These are phyloP conservation scores for Agrochola macilenta DNA, from an alignment of 2,888 invertebrate genomes.

Conservation along the genomic window DNA sequence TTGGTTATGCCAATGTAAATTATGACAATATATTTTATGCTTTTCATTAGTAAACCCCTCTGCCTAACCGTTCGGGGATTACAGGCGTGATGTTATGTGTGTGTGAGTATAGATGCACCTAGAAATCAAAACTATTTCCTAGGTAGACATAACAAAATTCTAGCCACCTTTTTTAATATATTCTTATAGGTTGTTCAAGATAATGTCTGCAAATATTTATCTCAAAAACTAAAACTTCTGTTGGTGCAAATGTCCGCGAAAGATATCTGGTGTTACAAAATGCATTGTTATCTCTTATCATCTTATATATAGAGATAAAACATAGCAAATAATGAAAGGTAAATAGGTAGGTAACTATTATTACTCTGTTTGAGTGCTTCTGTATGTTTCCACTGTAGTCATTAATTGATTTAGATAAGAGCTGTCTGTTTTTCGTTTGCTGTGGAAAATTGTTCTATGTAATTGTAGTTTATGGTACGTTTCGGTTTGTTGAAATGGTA, in stretches of 20 bases:
- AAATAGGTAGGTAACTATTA: slow-evolving; percentile 13
- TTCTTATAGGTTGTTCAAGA: not conserved
- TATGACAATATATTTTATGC: no score
- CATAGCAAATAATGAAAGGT: slow-evolving; percentile 21
- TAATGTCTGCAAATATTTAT: slow-evolving; percentile 14
- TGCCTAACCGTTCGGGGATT: no score
- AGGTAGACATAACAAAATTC: not conserved
- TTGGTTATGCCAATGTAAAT: no score
- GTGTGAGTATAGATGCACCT: no score
- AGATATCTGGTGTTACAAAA: slow-evolving; percentile 1
- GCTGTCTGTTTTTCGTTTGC: not conserved
- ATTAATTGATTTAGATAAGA: slow-evolving; percentile 42
- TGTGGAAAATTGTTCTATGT: not conserved
- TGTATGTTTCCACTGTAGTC: slow-evolving; percentile 44
- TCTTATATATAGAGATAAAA: slow-evolving; percentile 8
- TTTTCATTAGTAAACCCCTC: no score
- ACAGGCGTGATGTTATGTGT: no score
- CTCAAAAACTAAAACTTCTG: slow-evolving; percentile 1
- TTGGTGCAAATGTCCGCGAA: slow-evolving; percentile 18
- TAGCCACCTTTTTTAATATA: not conserved
- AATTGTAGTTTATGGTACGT: not conserved
- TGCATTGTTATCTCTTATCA: slow-evolving; percentile 20
- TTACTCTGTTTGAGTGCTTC: slow-evolving; percentile 35
- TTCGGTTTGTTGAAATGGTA: not conserved
- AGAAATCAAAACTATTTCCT: no score